These are phyloP conservation scores for Latrodectus hesperus DNA, from an alignment of 2,888 invertebrate species.

Conservation along the genomic window DNA sequence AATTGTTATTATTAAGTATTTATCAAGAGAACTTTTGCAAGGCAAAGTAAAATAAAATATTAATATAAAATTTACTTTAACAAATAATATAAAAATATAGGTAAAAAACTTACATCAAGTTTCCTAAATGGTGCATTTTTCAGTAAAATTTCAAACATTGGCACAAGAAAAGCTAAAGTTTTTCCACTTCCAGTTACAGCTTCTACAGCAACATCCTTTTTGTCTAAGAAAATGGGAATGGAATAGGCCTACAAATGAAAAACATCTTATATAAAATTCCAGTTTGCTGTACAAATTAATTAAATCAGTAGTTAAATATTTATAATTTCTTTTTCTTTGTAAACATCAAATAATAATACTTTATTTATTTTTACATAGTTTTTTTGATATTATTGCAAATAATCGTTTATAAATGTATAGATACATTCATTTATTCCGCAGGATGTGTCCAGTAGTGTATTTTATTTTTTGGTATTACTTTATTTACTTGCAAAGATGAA, in stretches of 20 bases:
- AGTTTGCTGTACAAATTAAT: too few species aligned
- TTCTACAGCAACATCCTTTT: conserved; percentile 98
- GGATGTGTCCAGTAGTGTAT: too few species aligned
- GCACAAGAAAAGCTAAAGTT: conserved; percentile 95
- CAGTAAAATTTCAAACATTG: conserved; percentile 88
- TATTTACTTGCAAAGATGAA: too few species aligned
- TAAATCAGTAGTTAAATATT: too few species aligned
- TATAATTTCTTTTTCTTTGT: too few species aligned
- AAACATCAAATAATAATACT: too few species aligned
- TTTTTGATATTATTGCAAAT: too few species aligned
- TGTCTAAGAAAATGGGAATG: conserved; percentile 89
- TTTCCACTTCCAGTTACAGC: conserved; percentile 99
- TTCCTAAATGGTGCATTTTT: conserved; percentile 79
- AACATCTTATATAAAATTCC: neutral
- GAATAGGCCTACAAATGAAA: conserved; percentile 82
- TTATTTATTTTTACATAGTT: too few species aligned
- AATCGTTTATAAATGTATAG: too few species aligned
- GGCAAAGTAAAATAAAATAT: neutral
- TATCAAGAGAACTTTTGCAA: neutral
- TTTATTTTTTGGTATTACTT: too few species aligned
- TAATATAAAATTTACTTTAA: neutral
- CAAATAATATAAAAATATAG: neutral
- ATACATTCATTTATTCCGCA: too few species aligned
- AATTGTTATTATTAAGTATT: neutral
- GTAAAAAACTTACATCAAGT: conserved; percentile 77